Evolutionary conservation across 2,797 vertebrate genomes (phyloP).

Genomic region (Neosilurus mollespiculum): DNA sequence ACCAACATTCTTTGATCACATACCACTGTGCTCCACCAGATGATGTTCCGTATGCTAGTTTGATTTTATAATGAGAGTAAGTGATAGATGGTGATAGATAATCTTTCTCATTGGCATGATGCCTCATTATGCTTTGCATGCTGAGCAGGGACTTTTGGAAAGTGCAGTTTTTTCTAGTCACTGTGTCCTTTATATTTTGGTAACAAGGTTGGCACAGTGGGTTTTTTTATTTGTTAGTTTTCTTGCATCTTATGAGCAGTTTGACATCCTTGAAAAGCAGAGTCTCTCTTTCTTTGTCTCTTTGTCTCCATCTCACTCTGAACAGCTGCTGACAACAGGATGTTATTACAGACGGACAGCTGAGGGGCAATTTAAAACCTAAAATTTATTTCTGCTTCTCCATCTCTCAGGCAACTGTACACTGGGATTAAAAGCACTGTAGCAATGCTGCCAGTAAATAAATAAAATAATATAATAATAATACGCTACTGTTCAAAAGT

Average conservation of each 20-base stretch:
- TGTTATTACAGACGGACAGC: conserved; percentile 61
- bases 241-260: background rate
- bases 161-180: background rate
- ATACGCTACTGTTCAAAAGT: too few species aligned
- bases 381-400: conserved; percentile 57
- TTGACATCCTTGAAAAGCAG: conserved; percentile 27
- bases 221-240: too few species aligned
- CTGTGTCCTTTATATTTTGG: background rate
- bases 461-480: too few species aligned
- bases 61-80: background rate
- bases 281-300: conserved; percentile 13
- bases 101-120: background rate
- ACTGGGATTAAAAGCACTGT: background rate
- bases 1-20: background rate
- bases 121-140: background rate
- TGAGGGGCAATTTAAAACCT: conserved; percentile 61
- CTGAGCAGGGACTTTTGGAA: background rate
- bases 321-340: conserved; percentile 69
- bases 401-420: conserved; percentile 32
- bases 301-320: conserved; percentile 44
- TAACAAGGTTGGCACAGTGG: background rate
- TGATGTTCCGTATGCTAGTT: background rate
- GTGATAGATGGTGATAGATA: background rate
- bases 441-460: background rate
- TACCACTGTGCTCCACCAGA: background rate